Base-by-base conservation (phyloP, 1,140 invertebrate genomes). In the Nasonia vitripennis region DNA sequence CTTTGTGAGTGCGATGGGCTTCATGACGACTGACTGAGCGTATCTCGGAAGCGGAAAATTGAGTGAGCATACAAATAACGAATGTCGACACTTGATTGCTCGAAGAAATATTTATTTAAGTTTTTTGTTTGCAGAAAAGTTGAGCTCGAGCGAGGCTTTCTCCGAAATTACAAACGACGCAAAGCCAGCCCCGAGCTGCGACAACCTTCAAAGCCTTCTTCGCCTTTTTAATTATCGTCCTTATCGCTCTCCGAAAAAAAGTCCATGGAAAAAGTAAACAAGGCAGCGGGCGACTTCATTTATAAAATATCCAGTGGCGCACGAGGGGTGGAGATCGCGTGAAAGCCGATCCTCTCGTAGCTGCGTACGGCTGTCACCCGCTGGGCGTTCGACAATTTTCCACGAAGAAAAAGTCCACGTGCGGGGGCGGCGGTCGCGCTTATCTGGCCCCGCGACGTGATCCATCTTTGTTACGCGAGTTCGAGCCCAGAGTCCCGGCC, bases 401-500 rank as follows among this genome's bases (percentile, higher is more conserved):
- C 81, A 34, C 37, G 73, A 41, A 45, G 80, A 82, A 82, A 82
- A 51, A 77, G 78, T 73, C 55, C 20, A 17, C 6, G 31, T 2
- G 31, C 2, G 68, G 48, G 77, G 48, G 51, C 45, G 51, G 62
- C 67, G 23, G 68, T 79, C 70, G 85, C 70, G 85, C 85, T 86
- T 86, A 86, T 86, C 85, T 73, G 34, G n/a, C 68, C 51, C 20
- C 0, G 31, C 41, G 27, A 9, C 71, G 75, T 34, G 80, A 86
- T 86, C 75, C 85, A 82, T 86, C 85, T 83, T 83, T 83, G 75
- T 83, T 83, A 71, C 48, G 80, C 77, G 62, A 20, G 45, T 37
- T 37, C 74, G 62, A 20, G 34, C 11, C 34, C 23, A 20, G 48
- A 55, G 48, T 0, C 48, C 45, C 9, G 37, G 1, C 51, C 71